These are phyloP conservation scores for Dilophus febrilis DNA, from an alignment of 2,888 invertebrate genomes.

Conservation along the genomic window DNA sequence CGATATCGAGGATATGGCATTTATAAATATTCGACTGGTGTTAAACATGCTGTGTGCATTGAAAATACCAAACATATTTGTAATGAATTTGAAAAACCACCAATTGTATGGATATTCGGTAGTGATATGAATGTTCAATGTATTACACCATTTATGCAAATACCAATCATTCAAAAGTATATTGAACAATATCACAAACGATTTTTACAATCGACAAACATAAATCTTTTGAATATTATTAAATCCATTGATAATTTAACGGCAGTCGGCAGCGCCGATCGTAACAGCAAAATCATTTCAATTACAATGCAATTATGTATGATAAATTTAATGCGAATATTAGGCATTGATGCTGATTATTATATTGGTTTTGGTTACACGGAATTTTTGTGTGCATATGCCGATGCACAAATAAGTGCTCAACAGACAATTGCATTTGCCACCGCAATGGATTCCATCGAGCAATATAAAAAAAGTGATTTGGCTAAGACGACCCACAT, in stretches of 20 bases:
- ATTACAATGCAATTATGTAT: conserved; percentile 43
- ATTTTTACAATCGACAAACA: conserved; percentile 63
- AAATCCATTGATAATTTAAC: conserved; percentile 44
- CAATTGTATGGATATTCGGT: conserved; percentile 79
- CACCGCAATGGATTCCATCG: no score
- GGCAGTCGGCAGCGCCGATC: conserved; percentile 44
- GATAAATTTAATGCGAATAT: conserved; percentile 40
- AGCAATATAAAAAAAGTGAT: no score
- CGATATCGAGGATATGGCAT: conserved; percentile 62
- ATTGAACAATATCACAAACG: conserved; percentile 45
- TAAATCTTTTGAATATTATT: conserved; percentile 35
- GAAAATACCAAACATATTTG: conserved; percentile 39
- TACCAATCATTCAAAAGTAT: conserved; percentile 55
- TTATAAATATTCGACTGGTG: conserved; percentile 15
- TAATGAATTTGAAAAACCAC: conserved; percentile 42
- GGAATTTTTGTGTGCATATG: conserved; percentile 88
- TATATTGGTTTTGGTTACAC: conserved; percentile 86
- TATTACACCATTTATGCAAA: conserved; percentile 55
- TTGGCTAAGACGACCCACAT: no score
- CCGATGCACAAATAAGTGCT: conserved; percentile 76
- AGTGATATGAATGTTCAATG: conserved; percentile 80
- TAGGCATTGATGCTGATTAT: conserved; percentile 50
- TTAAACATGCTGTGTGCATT: conserved; percentile 20
- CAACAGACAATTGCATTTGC: conserved; percentile 73
- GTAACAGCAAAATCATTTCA: conserved; percentile 47